Percentiles rank a stretch among this genome's conserved stretches.
Conservation (phyloP, 1,140 invertebrate genomes). For the Apis dorsata region DNA sequence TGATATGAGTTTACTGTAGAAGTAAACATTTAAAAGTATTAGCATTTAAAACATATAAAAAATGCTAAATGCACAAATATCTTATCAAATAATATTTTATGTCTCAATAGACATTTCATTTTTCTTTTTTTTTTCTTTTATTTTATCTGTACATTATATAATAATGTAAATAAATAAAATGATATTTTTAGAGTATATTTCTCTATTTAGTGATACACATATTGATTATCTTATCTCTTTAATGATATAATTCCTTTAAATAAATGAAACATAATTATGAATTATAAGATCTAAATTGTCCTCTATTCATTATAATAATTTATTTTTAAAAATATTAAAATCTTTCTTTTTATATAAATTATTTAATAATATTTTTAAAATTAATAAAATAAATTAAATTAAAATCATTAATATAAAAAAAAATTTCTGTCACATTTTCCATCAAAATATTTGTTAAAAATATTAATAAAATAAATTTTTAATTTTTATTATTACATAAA, state of each 20-base stretch:
- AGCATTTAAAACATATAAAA: constrained; percentile 63
- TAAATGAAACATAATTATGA: not conserved
- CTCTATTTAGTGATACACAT: constrained; percentile 12
- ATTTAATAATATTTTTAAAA: not conserved
- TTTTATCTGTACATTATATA: constrained; percentile 16
- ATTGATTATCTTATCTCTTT: not conserved
- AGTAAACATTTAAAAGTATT: constrained; percentile 65
- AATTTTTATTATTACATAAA: not conserved
- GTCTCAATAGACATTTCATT: not conserved
- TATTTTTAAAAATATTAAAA: constrained; percentile 25
- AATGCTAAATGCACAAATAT: constrained; percentile 29
- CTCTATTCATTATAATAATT: not conserved
- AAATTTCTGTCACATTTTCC: not conserved
- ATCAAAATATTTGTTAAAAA: constrained; percentile 1
- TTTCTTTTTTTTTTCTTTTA: not conserved
- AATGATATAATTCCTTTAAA: not conserved
- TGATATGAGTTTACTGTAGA: constrained; percentile 77
- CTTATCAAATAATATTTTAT: constrained; percentile 37
- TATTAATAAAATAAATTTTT: not conserved
- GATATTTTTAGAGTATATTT: constrained; percentile 15
- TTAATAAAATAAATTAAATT: not conserved
- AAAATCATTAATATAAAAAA: not conserved
- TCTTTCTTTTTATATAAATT: not conserved
- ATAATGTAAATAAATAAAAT: constrained; percentile 21
- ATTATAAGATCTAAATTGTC: not conserved